These are phyloP conservation scores for Diplosoma virens DNA, from an alignment of 23 tunicate species.

Conservation along the genomic window DNA sequence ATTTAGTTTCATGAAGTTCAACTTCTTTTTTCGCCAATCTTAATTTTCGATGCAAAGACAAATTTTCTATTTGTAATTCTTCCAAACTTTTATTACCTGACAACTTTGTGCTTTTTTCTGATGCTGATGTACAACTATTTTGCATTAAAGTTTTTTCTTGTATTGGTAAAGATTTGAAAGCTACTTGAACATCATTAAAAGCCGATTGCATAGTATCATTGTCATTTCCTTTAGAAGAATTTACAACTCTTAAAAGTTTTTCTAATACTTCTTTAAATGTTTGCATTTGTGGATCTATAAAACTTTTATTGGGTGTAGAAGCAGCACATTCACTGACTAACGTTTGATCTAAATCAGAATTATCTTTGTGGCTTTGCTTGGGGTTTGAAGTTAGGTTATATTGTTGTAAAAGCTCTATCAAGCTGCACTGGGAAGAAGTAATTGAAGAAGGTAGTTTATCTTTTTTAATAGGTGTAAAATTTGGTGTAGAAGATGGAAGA, in stretches of 20 bases:
- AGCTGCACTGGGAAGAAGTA: constrained; percentile 57
- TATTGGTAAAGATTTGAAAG: neutral
- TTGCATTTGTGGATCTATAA: constrained; percentile 7
- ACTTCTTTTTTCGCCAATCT: constrained; percentile 31
- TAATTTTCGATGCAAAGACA: constrained; percentile 36
- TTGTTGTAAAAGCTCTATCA: constrained; percentile 50
- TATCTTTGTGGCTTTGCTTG: neutral
- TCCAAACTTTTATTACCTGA: neutral
- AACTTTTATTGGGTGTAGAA: neutral
- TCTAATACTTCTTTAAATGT: constrained; percentile 23
- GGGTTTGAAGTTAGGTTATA: constrained; percentile 28
- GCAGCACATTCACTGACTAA: neutral
- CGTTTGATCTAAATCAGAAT: neutral
- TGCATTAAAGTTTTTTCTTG: neutral
- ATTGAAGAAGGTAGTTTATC: constrained; percentile 43
- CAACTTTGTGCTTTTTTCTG: neutral
- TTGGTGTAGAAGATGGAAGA: constrained; percentile 77
- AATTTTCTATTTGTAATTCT: constrained; percentile 9
- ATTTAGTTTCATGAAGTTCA: constrained; percentile 10
- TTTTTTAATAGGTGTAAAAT: constrained; percentile 55
- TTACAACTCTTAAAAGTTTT: neutral
- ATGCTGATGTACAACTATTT: neutral
- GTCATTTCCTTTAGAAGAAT: neutral
- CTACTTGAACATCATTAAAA: constrained; percentile 14
- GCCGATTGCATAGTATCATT: neutral